A percentile compares a stretch with the other conserved stretches of the same genome.
Evolutionary conservation across 1,140 invertebrate species (phyloP).

Genomic region (Caenorhabditis remanei): DNA sequence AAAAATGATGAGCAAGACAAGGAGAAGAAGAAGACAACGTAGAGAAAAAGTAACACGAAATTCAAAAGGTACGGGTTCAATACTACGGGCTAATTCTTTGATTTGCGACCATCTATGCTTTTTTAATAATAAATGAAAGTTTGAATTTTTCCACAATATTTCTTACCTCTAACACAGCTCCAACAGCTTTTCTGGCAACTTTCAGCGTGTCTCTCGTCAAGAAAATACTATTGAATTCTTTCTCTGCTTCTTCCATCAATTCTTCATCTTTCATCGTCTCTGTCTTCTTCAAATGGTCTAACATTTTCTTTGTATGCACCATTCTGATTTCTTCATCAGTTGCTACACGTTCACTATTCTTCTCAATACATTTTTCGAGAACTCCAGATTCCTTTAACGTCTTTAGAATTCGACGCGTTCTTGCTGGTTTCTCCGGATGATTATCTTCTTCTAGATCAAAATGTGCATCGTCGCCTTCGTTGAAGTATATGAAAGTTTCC

Average conservation of each 20-base stretch:
- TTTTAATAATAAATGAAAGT: not conserved
- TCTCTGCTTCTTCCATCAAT: conserved; percentile 36
- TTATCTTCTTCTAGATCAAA: conserved; percentile 32
- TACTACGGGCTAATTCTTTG: too few species aligned
- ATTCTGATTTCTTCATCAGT: conserved; percentile 37
- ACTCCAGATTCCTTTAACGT: conserved; percentile 21
- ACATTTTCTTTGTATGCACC: conserved; percentile 40
- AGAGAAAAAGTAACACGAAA: not conserved
- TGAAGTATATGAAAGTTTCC: conserved; percentile 31
- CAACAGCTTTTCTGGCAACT: conserved; percentile 12
- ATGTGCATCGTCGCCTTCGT: conserved; percentile 35
- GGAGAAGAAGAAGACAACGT: conserved; percentile 41
- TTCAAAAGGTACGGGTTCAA: not conserved
- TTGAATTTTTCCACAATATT: not conserved
- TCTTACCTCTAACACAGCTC: not conserved
- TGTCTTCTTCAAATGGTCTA: conserved; percentile 5
- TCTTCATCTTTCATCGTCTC: conserved; percentile 19
- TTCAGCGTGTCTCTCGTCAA: conserved; percentile 25
- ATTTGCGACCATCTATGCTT: too few species aligned
- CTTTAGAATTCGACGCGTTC: conserved; percentile 17
- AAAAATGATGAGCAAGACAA: conserved; percentile 38
- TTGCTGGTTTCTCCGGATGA: conserved; percentile 34
- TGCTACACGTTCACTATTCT: not conserved
- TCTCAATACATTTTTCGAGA: not conserved
- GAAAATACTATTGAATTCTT: conserved; percentile 32